Evolutionary conservation across 1,140 invertebrate genomes (phyloP).

Genomic region (Pararge aegeria): DNA sequence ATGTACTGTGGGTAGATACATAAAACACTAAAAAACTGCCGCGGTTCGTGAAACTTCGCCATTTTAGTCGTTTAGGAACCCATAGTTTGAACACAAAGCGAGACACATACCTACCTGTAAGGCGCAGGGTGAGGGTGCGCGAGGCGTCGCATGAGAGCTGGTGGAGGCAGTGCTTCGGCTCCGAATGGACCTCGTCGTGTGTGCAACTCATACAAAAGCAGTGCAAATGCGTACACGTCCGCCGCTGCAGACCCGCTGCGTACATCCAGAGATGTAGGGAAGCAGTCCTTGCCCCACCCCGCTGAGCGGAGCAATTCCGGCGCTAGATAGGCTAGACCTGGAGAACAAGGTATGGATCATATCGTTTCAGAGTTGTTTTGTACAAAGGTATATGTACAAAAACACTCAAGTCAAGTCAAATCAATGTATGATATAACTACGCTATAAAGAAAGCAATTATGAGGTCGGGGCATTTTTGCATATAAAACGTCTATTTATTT

Average conservation of each 20-base stretch:
- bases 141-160: slow-evolving; percentile 51
- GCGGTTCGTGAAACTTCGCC: neutral
- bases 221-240: slow-evolving; percentile 97
- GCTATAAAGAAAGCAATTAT: no score
- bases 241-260: slow-evolving; percentile 88
- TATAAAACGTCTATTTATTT: no score
- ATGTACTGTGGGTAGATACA: no score
- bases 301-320: slow-evolving; percentile 86
- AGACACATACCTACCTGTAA: slow-evolving; percentile 71
- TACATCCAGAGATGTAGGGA: slow-evolving; percentile 40
- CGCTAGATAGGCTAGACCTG: slow-evolving; percentile 88
- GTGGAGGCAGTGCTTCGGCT: slow-evolving; percentile 44
- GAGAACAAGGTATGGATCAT: neutral
- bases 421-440: no score
- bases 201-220: slow-evolving; percentile 95
- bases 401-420: no score
- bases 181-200: slow-evolving; percentile 88
- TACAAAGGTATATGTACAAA: no score
- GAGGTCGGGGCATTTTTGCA: no score
- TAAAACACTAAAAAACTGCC: no score
- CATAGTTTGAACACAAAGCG: neutral
- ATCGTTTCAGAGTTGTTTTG: no score
- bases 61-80: neutral
- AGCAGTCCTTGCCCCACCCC: slow-evolving; percentile 56
- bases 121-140: slow-evolving; percentile 50